phyloP scores from a whole-genome alignment of 2,113 vertebrate species.

The Pseudorasbora parva region DNA sequence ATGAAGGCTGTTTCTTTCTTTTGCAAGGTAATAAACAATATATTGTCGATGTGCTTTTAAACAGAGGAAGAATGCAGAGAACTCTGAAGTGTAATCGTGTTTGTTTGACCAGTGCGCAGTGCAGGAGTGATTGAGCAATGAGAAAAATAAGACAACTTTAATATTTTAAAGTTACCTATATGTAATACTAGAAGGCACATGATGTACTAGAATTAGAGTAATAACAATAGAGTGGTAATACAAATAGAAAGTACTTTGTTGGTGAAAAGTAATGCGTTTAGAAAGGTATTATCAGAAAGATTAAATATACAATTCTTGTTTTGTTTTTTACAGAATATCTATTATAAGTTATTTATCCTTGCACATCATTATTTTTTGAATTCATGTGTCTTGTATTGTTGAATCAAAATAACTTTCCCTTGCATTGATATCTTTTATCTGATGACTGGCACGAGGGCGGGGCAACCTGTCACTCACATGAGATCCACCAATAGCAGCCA shows the following conservation, averaged over 20 bases:
- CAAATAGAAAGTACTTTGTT: neutral
- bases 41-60: neutral
- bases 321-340: no score
- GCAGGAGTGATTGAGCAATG: neutral
- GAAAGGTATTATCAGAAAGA: neutral
- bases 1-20: conserved; percentile 3
- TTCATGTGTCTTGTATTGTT: no score
- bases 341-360: no score
- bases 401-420: no score
- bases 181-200: neutral
- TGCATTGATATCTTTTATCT: no score
- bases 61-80: neutral
- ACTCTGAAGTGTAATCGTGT: neutral
- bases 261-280: neutral
- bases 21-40: conserved; percentile 34
- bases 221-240: neutral
- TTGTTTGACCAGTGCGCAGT: neutral
- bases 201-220: neutral
- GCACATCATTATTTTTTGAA: no score
- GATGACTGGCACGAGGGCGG: no score
- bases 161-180: neutral
- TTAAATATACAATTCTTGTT: no score
- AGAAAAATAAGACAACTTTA: neutral
- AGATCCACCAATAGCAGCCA: no score
- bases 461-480: no score